phyloP scores from a whole-genome alignment of 2,113 vertebrate genomes.

The Oncorhynchus kisutch region DNA sequence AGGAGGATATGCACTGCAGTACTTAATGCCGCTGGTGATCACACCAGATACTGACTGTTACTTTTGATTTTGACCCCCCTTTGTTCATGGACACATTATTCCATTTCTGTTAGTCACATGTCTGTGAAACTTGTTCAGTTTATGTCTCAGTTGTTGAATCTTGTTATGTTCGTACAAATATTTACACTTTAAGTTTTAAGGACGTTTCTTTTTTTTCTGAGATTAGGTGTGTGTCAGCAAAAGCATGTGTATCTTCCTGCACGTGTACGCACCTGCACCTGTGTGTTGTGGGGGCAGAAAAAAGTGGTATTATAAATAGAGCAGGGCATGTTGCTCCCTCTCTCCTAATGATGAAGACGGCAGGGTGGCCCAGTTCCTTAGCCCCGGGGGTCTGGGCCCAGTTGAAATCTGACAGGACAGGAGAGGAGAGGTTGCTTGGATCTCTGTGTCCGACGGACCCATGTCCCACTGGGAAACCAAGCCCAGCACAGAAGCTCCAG shows the following conservation, averaged over 20 bases:
- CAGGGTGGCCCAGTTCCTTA: slow-evolving; percentile 62
- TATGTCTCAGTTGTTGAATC: no score
- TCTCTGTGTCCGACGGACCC: slow-evolving; percentile 36
- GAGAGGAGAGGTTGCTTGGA: slow-evolving; percentile 11
- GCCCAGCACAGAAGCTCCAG: background rate
- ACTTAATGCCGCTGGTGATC: no score
- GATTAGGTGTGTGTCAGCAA: background rate
- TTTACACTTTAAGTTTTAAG: no score
- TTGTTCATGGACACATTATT: no score
- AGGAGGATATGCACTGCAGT: no score
- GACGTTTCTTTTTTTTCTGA: no score
- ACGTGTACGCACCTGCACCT: background rate
- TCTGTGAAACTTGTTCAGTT: no score
- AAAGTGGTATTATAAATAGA: slow-evolving; percentile 60
- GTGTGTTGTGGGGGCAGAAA: slow-evolving; percentile 34
- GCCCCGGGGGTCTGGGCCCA: slow-evolving; percentile 67
- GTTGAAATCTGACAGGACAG: slow-evolving; percentile 70
- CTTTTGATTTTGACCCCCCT: no score
- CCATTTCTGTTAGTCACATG: no score
- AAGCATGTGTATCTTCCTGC: background rate
- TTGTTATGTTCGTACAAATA: no score
- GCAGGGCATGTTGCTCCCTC: background rate
- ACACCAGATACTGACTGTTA: no score
- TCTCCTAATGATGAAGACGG: slow-evolving; percentile 3
- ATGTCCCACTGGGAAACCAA: slow-evolving; percentile 5